Conservation (phyloP, 2,888 invertebrate species). For the Cenopis cana region DNA sequence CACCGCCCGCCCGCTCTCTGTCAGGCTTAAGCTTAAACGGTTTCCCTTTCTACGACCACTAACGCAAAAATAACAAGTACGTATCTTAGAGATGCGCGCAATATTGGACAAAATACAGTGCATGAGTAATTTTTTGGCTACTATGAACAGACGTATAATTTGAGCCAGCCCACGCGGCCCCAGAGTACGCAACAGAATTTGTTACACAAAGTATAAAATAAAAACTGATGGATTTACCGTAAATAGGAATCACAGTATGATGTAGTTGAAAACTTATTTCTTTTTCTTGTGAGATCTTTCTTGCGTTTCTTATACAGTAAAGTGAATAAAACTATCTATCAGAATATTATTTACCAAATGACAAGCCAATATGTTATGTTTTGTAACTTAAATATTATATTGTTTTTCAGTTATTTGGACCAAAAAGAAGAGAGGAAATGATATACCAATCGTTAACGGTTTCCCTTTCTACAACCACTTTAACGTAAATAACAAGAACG, state of each 20-base stretch:
- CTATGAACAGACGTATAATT: background rate
- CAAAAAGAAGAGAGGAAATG: background rate
- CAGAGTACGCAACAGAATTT: background rate
- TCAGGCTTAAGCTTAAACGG: too few relatives aligned
- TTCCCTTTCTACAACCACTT: background rate
- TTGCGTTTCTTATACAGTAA: too few relatives aligned
- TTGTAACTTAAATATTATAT: too few relatives aligned
- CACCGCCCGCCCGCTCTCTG: too few relatives aligned
- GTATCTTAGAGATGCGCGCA: background rate
- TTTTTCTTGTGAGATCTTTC: too few relatives aligned
- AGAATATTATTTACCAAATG: too few relatives aligned
- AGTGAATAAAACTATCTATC: too few relatives aligned
- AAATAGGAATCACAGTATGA: too few relatives aligned
- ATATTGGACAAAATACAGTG: background rate
- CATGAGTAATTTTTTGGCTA: background rate
- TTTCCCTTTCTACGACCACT: background rate
- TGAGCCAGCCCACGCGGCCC: slow-evolving; percentile 2
- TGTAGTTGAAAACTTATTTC: too few relatives aligned
- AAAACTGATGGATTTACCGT: too few relatives aligned
- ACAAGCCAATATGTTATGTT: too few relatives aligned
- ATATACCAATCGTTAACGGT: background rate
- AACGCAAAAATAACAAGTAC: background rate
- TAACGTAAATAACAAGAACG: background rate
- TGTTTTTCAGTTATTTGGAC: background rate
- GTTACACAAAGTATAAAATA: too few relatives aligned